Base-by-base conservation (phyloP, 2,888 invertebrate genomes). In the Aporophyla nigra region DNA sequence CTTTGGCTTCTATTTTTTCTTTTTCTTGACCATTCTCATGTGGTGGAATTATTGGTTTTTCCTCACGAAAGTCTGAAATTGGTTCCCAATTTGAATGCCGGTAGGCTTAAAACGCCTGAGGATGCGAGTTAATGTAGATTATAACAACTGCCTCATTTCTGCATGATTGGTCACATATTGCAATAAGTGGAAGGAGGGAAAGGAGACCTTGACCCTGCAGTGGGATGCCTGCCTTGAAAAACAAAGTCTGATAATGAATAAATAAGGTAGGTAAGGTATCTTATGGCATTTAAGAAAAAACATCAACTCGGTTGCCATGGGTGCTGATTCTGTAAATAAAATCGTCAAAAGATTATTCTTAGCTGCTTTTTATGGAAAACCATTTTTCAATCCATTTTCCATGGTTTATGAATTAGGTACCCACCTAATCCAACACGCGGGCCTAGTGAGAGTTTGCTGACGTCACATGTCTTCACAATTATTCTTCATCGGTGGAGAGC, bases 1-100 rank as follows among this genome's bases (percentile, higher is more conserved):
- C 87, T 33, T 76, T 72, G 24, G 2, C 70, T 77, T 80, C 80
- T 33, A 58, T 65, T 19, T 74, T 76, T 53, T 84, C 83, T 58
- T 71, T 76, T 58, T 84, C 85, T 63, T 70, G 74, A 46, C 66
- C 62, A 61, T 69, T 84, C 51, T 86, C 83, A 65, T 83, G 78
- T 21, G 84, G 82, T 24, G 82, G 79, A 14, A 73, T 67, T 80
- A 83, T 83, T 24, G 75, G 66, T 54, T 70, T 53, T 56, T 86
- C 85, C 10, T 83, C 84, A 66, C 79, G 79, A 73, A 74, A 80
- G 24, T 83, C 88, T 86, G 78, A 24, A 87, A 85, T 21, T 5
- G 9, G 33, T 51, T 16, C 14, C 2, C 5, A 51, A 14, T 49
- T 14, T 33, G 0, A 21, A 46, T 24, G 3, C n/a, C 2, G n/a